These are phyloP conservation scores for Mystacides longicornis DNA, from an alignment of 2,888 invertebrate species.

Conservation along the genomic window DNA sequence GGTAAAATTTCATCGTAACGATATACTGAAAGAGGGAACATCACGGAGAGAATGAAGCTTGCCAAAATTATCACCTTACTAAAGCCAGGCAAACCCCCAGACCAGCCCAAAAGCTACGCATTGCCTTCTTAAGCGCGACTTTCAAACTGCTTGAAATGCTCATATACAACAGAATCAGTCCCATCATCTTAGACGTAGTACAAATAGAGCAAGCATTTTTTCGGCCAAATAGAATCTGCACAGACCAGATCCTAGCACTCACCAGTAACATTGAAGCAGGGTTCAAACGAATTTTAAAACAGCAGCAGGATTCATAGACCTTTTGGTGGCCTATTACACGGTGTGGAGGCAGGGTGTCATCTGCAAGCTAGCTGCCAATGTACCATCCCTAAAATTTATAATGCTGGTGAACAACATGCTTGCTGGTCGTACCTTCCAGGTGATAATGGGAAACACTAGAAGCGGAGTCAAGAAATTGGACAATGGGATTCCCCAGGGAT, in stretches of 20 bases:
- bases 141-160: neutral
- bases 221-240: neutral
- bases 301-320: neutral
- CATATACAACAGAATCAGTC: neutral
- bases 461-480: neutral
- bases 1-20: no score
- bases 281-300: neutral
- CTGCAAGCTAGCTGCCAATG: neutral
- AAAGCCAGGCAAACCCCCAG: no score
- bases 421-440: neutral
- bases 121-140: neutral
- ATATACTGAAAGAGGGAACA: no score
- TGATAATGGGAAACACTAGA: neutral
- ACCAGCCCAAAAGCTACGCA: no score
- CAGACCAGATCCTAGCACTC: neutral
- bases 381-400: neutral
- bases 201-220: no score
- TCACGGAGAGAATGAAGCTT: no score
- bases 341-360: neutral
- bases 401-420: neutral
- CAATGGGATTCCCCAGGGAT: neutral
- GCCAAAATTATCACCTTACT: no score
- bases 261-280: neutral
- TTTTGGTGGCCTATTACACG: neutral
- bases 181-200: no score